Base-by-base conservation (phyloP, 2,113 vertebrate genomes). In the Dicaeum eximium region DNA sequence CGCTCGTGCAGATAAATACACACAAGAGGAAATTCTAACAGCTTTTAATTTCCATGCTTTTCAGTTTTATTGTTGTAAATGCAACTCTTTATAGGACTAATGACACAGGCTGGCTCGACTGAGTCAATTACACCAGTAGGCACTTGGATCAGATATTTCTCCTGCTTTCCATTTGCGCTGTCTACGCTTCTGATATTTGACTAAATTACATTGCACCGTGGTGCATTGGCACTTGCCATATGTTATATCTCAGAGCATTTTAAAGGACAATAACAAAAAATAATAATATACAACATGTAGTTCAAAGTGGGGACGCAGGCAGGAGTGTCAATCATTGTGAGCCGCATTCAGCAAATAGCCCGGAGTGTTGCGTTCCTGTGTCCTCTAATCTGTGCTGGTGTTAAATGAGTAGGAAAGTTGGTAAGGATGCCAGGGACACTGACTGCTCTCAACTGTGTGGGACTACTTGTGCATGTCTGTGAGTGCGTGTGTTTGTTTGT, bases 21-120 rank as follows among this genome's bases (percentile, higher is more conserved):
- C 97, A 98, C 97, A 83, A 97, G 98, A 98, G 98, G 91, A 97
- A 97, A 97, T 97, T 92, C 97, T 97, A 98, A 98, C 98, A 97
- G 98, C 97, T 98, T 98, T 98, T 98, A 98, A 98, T 98, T 98
- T 98, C 97, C 98, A 98, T 98, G 98, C 97, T 97, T 98, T 98
- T 97, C 97, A 97, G 96, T 98, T 98, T 98, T 98, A 98, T 97
- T 98, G 98, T 98, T 98, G 98, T 97, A 98, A 98, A 98, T 96
- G 97, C 97, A 97, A 97, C 97, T 97, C 94, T 98, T 98, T 98
- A 96, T 94, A 96, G 97, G 97, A 96, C 97, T 98, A 97, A 98
- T 97, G 97, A 97, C 95, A 97, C 87, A 69, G 97, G 94, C 97
- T 98, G 97, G 97, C 97, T 98, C 94, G 72, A 80, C 93, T 79